Base-by-base conservation (phyloP, 1,140 invertebrate genomes). In the Rhagoletis zephyria region DNA sequence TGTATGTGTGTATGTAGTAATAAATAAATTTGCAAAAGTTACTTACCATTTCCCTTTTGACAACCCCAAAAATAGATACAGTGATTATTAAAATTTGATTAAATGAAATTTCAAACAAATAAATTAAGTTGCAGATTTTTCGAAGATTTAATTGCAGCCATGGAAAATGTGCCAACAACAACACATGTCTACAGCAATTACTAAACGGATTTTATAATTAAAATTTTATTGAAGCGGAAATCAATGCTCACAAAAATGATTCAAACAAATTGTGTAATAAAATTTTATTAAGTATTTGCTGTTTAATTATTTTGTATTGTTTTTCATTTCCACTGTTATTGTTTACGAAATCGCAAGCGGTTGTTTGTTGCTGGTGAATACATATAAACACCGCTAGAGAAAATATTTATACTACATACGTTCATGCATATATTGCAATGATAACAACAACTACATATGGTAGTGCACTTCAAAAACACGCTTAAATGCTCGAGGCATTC, bases 241-340 rank as follows among this genome's bases (percentile, higher is more conserved):
- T 12, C 45, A 30, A 81, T 19, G 14, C 74, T 51, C 19, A 56
- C 19, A 51, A 81, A 81, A 56, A 45, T 19, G 4, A 81, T 7
- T n/a, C 19, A 77, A 3, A 2, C 6, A 81, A 14, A 56, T 81
- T 81, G 30, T 19, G 48, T 30, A 81, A 81, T 81, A 56, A 81
- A 81, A 81, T 81, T 81, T 51, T 81, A 81, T 81, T 56, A 81
- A 81, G 74, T 30, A 42, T 81, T 56, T 81, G 74, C 45, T 81
- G 19, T n/a, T 81, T 19, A 81, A 81, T 81, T 59, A 81, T 56
- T 81, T 81, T 51, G 74, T 6, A 81, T 81, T 81, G 74, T 81
- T 81, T 81, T 19, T 19, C 3, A 7, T 81, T 51, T 2, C 9
- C 6, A 51, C 14, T 74, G 45, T 81, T 56, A 56, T 56, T 81